A percentile compares a stretch with the other conserved stretches of the same genome.
phyloP scores from a whole-genome alignment of 2,113 vertebrate genomes.

The Corythoichthys intestinalis region DNA sequence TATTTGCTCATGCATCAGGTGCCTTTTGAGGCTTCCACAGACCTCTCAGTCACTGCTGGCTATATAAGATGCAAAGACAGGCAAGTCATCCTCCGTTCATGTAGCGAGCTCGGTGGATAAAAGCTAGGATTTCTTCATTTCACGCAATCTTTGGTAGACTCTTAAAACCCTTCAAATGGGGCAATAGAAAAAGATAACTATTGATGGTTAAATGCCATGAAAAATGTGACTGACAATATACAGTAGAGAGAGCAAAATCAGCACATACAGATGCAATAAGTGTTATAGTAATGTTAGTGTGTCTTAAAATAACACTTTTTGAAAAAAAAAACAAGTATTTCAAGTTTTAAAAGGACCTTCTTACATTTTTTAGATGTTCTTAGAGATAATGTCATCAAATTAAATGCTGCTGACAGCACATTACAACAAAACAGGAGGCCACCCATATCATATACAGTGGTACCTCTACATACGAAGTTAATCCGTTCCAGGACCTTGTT shows the following conservation, averaged over 20 bases:
- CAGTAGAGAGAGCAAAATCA: background rate
- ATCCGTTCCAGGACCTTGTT: too few relatives aligned
- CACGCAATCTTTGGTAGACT: constrained; percentile 30
- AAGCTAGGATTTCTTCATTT: constrained; percentile 58
- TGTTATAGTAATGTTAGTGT: too few relatives aligned
- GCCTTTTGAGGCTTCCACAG: constrained; percentile 44
- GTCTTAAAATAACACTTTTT: too few relatives aligned
- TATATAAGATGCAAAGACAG: constrained; percentile 31
- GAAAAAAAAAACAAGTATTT: too few relatives aligned
- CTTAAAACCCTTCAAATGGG: constrained; percentile 43
- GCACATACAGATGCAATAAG: too few relatives aligned
- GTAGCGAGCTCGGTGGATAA: constrained; percentile 47
- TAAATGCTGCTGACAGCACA: too few relatives aligned
- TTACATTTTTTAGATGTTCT: too few relatives aligned
- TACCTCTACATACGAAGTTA: too few relatives aligned
- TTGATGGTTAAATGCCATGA: constrained; percentile 18
- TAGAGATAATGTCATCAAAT: too few relatives aligned
- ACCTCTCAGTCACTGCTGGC: constrained; percentile 37
- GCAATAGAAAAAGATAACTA: constrained; percentile 35
- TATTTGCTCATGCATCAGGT: constrained; percentile 50
- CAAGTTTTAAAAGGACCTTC: too few relatives aligned
- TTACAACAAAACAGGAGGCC: too few relatives aligned
- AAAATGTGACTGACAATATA: constrained; percentile 1
- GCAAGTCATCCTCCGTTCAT: constrained; percentile 38
- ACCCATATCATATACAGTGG: too few relatives aligned